Evolutionary conservation across 1,140 invertebrate species (phyloP), one percentile per base, ranked within the genome.

Genomic region (Cydia strobilella): DNA sequence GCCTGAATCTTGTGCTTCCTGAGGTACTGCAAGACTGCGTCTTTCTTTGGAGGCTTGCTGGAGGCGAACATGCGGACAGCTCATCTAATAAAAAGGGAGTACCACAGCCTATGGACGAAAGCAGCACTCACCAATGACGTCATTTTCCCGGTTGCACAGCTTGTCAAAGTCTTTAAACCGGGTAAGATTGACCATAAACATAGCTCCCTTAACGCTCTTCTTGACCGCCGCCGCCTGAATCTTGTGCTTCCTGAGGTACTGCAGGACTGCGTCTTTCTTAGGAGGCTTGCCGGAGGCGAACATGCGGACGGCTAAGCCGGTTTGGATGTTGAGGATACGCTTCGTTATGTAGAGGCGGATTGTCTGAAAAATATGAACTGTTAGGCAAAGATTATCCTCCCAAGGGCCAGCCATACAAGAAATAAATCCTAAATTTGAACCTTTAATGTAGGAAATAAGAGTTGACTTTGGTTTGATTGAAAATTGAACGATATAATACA

Each of bases 271-370:
- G 1, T 51, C 42, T 0, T 72, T 72, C 1, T 72, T 76, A 0
- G 82, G 82, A 13, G 51, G 59, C 66, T 79, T 79, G 12, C 75
- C 75, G 5, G 27, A 10, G 31, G 74, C 80, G 59, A 27, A 75
- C 35, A 85, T 62, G 0, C 82, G 66, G 6, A 84, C 51, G 0
- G 25, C 12, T 0, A 84, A 73, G 18, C 75, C 73, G 2, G 54
- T 80, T 13, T 13, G 69, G 4, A 80, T 48, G 62, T 81, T 75
- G 4, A 80, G 18, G 0, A 84, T 13, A 2, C 81, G 75, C n/a
- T 82, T 82, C 0, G 73, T 76, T 1, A 78, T 5, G n/a, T 82
- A 77, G 1, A 83, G 18, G 35, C 72, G 74, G 18, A 81, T n/a
- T 1, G 77, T 42, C 82, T 82, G 74, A 1, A 76, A 59, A 51